These are phyloP conservation scores for Spicauda simplicius DNA, from an alignment of 2,888 invertebrate species.

Conservation along the genomic window DNA sequence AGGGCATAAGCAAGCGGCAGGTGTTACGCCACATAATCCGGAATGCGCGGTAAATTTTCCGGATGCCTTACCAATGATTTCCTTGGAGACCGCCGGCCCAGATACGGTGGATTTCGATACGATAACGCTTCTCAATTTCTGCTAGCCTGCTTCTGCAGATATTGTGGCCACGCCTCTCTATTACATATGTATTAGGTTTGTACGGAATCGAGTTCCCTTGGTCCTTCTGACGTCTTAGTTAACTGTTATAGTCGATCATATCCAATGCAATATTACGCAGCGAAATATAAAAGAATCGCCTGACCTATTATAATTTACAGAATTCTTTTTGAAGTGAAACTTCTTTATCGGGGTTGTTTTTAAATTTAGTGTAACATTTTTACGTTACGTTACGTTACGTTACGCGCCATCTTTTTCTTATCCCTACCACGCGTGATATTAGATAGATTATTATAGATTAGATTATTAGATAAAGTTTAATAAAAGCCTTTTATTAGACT, in stretches of 20 bases:
- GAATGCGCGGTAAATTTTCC: slow-evolving; percentile 86
- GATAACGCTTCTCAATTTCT: slow-evolving; percentile 82
- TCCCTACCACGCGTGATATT: too few relatives aligned
- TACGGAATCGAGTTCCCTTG: slow-evolving; percentile 13
- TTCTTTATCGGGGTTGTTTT: too few relatives aligned
- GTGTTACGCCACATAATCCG: slow-evolving; percentile 76
- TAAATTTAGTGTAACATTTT: too few relatives aligned
- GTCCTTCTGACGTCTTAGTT: slow-evolving; percentile 16
- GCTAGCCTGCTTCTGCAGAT: slow-evolving; percentile 62
- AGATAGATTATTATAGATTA: too few relatives aligned
- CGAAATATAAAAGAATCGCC: too few relatives aligned
- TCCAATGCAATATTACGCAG: neutral
- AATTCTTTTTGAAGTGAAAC: too few relatives aligned
- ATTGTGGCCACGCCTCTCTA: slow-evolving; percentile 69
- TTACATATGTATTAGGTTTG: slow-evolving; percentile 29
- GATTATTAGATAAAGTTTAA: too few relatives aligned
- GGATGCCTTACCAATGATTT: slow-evolving; percentile 92
- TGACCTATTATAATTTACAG: too few relatives aligned
- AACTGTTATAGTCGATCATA: slow-evolving; percentile 15
- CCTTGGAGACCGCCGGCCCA: slow-evolving; percentile 88
- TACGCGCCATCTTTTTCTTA: too few relatives aligned
- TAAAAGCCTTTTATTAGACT: too few relatives aligned
- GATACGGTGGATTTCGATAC: slow-evolving; percentile 84
- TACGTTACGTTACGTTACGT: too few relatives aligned
- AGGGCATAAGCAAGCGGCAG: slow-evolving; percentile 75